Percentiles rank a stretch among this genome's conserved stretches.
Conservation (phyloP, 2,113 vertebrate species). For the Neoarius graeffei region DNA sequence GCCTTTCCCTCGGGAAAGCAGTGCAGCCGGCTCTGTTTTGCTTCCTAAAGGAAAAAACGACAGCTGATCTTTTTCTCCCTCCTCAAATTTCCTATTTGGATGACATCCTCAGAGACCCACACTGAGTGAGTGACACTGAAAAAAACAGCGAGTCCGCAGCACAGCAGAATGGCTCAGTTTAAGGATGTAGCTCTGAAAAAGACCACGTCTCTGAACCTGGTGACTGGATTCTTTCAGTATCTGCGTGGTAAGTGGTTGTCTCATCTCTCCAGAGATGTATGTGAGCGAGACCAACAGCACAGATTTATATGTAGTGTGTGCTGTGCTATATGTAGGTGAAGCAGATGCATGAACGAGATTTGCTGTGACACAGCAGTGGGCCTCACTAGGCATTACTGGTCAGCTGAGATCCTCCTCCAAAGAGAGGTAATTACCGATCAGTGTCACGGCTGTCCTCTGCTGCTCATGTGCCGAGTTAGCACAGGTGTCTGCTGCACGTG, state of each 20-base stretch:
- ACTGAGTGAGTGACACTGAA: slow-evolving; percentile 61
- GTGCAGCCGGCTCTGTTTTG: slow-evolving; percentile 66
- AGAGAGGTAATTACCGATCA: slow-evolving; percentile 63
- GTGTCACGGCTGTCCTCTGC: slow-evolving; percentile 56
- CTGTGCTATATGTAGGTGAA: slow-evolving; percentile 57
- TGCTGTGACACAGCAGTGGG: slow-evolving; percentile 60
- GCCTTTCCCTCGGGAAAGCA: slow-evolving; percentile 60
- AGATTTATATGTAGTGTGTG: slow-evolving; percentile 45
- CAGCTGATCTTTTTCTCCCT: slow-evolving; percentile 29
- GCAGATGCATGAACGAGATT: slow-evolving; percentile 56
- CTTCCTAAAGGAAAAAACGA: slow-evolving; percentile 65
- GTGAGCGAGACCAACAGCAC: slow-evolving; percentile 10
- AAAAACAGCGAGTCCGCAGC: slow-evolving; percentile 60
- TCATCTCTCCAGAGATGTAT: slow-evolving; percentile 33
- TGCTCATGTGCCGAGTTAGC: slow-evolving; percentile 51
- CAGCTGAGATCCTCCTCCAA: slow-evolving; percentile 62
- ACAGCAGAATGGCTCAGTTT: slow-evolving; percentile 74
- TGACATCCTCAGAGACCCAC: slow-evolving; percentile 56
- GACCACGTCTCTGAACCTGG: slow-evolving; percentile 73
- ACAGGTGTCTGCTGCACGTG: slow-evolving; percentile 63
- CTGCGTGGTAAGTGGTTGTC: slow-evolving; percentile 79
- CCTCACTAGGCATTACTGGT: slow-evolving; percentile 66
- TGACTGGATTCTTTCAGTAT: slow-evolving; percentile 81
- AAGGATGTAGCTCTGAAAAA: slow-evolving; percentile 76
- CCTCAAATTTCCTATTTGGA: slow-evolving; percentile 62